Conservation (phyloP, 2,797 vertebrate species). For the Cynopterus sphinx region DNA sequence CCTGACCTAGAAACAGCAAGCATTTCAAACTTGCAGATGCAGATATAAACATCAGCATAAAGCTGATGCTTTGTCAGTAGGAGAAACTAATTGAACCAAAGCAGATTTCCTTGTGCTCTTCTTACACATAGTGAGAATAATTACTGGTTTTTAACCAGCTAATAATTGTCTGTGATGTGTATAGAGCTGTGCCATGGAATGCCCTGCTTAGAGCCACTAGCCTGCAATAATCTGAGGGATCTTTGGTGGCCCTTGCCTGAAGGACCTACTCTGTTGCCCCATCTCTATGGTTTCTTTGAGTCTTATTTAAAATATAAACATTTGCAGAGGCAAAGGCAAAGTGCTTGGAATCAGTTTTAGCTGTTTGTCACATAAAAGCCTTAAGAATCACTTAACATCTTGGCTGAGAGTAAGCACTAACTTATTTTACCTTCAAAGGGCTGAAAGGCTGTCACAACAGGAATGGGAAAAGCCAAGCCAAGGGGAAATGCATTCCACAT, state of each 20-base stretch:
- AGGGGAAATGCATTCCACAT: neutral
- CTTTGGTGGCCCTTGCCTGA: neutral
- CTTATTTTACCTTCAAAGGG: neutral
- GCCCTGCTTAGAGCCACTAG: neutral
- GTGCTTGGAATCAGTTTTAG: neutral
- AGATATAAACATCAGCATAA: too few species aligned
- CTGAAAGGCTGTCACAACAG: neutral
- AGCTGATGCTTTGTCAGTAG: neutral
- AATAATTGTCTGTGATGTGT: neutral
- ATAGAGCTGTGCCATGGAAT: neutral
- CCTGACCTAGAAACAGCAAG: neutral
- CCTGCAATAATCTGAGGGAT: neutral
- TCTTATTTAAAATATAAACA: neutral
- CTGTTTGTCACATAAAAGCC: neutral
- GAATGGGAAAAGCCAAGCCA: neutral
- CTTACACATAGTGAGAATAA: neutral
- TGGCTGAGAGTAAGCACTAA: neutral
- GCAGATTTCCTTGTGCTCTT: neutral
- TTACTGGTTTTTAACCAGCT: neutral
- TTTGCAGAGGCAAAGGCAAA: neutral
- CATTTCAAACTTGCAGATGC: neutral
- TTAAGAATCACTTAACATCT: neutral
- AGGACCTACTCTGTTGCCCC: neutral
- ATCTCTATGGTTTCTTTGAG: neutral
- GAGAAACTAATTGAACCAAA: neutral